A percentile compares a stretch with the other conserved stretches of the same genome.
phyloP scores from a whole-genome alignment of 2,113 vertebrate species.

The Ameiurus melas region DNA sequence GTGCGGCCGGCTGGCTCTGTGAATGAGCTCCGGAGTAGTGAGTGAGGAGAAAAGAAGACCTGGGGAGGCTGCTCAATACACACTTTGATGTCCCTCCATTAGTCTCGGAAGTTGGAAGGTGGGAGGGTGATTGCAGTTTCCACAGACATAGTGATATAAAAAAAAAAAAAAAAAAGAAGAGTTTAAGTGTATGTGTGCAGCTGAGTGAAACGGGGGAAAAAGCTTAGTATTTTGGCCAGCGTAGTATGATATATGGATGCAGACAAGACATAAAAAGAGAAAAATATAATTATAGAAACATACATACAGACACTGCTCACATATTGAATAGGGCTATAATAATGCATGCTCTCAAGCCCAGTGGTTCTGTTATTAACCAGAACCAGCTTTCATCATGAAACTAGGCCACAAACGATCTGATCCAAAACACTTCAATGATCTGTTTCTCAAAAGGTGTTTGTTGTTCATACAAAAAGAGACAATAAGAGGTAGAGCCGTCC shows the following conservation, averaged over 20 bases:
- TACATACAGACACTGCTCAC: not conserved
- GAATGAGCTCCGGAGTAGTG: conserved; percentile 50
- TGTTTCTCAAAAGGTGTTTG: conserved; percentile 4
- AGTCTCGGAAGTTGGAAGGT: conserved; percentile 33
- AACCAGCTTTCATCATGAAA: conserved; percentile 26
- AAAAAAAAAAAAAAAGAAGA: not conserved
- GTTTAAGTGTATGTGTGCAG: conserved; percentile 17
- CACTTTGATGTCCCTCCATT: conserved; percentile 61
- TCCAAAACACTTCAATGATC: conserved; percentile 1
- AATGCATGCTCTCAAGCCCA: conserved; percentile 9
- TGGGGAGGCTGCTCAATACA: conserved; percentile 49
- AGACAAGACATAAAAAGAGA: not conserved
- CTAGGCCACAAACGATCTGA: conserved; percentile 17
- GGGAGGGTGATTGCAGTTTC: conserved; percentile 42
- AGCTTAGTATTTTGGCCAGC: not conserved
- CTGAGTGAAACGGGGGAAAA: not conserved
- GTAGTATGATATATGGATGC: not conserved
- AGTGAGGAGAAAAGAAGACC: conserved; percentile 47
- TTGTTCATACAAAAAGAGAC: conserved; percentile 14
- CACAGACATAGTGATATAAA: conserved; percentile 46
- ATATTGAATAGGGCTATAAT: conserved; percentile 25
- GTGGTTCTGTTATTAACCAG: conserved; percentile 13
- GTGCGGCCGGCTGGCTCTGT: conserved; percentile 48
- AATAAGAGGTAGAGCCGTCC: conserved; percentile 17
- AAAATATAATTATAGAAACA: not conserved